Base-by-base conservation (phyloP, 2,888 invertebrate genomes). In the Cantharis flavilabris region DNA sequence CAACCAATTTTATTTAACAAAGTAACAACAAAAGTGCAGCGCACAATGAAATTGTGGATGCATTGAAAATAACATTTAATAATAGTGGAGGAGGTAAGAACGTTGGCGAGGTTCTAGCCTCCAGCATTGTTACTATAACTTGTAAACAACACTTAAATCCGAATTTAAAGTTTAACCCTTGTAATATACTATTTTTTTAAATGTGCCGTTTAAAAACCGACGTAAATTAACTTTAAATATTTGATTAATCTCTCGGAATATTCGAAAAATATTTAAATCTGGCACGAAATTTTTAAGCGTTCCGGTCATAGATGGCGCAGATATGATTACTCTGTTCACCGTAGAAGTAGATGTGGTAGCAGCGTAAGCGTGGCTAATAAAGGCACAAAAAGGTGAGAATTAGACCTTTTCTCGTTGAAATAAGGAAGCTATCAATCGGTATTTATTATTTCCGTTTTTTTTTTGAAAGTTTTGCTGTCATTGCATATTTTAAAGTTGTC, bases 321-420 rank as follows among this genome's bases (percentile, higher is more conserved):
- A 72, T 79, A 80, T 83, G 84, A 83, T 81, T 84, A 86, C 85
- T 85, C 85, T 86, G 86, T 87, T 86, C 84, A 84, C 76, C 74
- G 76, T 75, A 77, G 76, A 74, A 84, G 88, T 88, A 88, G 86
- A 88, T 88, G 88, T 88, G 88, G 88, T 87, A 88, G 86, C 88
- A 88, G 86, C 88, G 87, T 92, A 94, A 94, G 94, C 94, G 95
- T 95, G 94, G 94, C 94, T 94, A 94, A 94, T 94, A 94, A 93
- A 93, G 94, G 94, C 91, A 94, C 92, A 90, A 93, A 94, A 92
- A 94, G 94, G 94, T 93, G 92, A 90, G 72, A 71, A 73, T 74
- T 74, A 71, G 70, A 73, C 76, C 28, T 71, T 76, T 78, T 74
- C 33, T 14, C 5, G 26, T 67, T 14, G 13, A 23, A 23, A 23